These are phyloP conservation scores for Nasonia oneida DNA, from an alignment of 2,888 invertebrate species.

Conservation along the genomic window DNA sequence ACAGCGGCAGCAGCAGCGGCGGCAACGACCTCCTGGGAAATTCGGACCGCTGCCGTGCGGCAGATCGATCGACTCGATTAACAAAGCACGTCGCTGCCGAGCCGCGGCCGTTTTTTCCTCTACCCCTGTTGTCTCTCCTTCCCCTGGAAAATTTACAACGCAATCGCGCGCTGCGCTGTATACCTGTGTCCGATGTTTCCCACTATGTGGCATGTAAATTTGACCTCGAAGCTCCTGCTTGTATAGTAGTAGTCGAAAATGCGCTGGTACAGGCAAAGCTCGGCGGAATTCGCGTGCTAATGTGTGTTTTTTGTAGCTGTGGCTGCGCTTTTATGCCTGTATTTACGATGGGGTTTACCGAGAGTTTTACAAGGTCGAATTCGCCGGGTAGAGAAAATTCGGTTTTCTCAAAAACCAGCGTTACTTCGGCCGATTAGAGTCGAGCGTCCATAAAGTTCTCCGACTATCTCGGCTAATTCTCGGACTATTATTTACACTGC, in stretches of 20 bases:
- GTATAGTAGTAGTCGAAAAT: neutral
- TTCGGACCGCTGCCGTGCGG: constrained; percentile 28
- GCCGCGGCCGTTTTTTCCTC: neutral
- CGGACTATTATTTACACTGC: neutral
- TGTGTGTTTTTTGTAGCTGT: neutral
- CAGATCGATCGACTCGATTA: constrained; percentile 54
- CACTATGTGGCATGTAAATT: neutral
- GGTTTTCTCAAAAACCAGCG: no score
- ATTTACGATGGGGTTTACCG: no score
- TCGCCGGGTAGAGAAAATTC: no score
- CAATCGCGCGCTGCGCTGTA: neutral
- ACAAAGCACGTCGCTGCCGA: constrained; percentile 31
- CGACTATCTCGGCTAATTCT: neutral
- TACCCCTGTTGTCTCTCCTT: neutral
- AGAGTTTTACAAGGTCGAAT: no score
- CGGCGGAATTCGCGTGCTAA: neutral
- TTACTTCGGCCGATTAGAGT: no score
- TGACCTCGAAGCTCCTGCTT: neutral
- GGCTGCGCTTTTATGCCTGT: no score
- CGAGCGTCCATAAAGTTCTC: no score
- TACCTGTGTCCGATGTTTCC: neutral
- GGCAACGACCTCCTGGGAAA: constrained; percentile 48
- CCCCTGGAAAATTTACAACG: constrained; percentile 8
- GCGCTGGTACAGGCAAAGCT: neutral
- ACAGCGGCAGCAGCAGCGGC: neutral